Evolutionary conservation across 2,888 invertebrate genomes (phyloP).

Genomic region (Drosophila greeni): DNA sequence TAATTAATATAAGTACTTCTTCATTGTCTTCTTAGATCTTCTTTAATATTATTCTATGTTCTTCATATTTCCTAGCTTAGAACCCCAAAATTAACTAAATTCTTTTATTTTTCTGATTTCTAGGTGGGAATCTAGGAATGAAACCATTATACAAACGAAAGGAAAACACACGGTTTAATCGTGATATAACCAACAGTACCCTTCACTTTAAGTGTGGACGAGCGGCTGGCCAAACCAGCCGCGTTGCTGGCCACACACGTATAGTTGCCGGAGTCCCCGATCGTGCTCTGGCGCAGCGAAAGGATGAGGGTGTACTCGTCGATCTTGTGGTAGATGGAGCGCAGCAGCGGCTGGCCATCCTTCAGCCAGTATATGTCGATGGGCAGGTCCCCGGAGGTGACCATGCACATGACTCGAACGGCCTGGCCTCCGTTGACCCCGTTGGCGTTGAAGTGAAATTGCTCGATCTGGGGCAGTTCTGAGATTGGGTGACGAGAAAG

Average conservation of each 20-base stretch:
- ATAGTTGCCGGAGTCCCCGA: constrained; percentile 80
- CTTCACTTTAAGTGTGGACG: constrained; percentile 81
- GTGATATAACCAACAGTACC: constrained; percentile 76
- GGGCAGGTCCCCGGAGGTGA: constrained; percentile 88
- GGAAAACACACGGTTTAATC: background rate
- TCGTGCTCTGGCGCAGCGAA: constrained; percentile 79
- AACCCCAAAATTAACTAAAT: too few species aligned
- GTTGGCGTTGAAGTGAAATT: constrained; percentile 80
- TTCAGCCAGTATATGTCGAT: constrained; percentile 85
- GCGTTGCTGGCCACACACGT: constrained; percentile 82
- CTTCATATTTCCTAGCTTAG: background rate
- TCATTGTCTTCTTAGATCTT: too few species aligned
- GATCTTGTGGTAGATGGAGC: constrained; percentile 78
- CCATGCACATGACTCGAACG: constrained; percentile 82
- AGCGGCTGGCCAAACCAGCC: constrained; percentile 81
- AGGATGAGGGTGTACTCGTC: constrained; percentile 80
- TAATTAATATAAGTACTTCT: too few species aligned
- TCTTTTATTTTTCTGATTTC: too few species aligned
- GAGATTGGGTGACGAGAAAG: constrained; percentile 44
- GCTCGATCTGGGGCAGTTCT: constrained; percentile 81
- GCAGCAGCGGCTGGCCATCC: constrained; percentile 78
- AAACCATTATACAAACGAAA: constrained; percentile 11
- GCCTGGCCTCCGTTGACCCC: constrained; percentile 80
- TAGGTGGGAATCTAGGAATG: background rate
- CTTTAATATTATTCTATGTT: too few species aligned